Evolutionary conservation across 2,113 vertebrate genomes (phyloP), one percentile per base, ranked within the genome.

Genomic region (Phalacrocorax pelagicus): DNA sequence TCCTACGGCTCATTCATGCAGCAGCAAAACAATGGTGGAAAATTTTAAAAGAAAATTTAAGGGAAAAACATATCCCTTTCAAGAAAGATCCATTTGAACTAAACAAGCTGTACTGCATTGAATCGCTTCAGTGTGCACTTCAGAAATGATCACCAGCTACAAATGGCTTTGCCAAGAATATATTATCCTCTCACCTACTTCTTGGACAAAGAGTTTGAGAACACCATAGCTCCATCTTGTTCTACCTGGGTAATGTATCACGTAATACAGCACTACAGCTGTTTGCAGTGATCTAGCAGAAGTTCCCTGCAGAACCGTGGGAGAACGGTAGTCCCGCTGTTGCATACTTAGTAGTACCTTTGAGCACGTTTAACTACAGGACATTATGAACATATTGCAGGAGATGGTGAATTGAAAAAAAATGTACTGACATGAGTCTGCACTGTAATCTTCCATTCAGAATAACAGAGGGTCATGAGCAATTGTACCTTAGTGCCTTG

Each of bases 291-390:
- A 18, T 74, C 22, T 24, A 59, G 75, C n/a, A 69, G 67, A 65
- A 67, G 20, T 40, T 84, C 20, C 12, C 17, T 67, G 51, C 81
- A 67, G 77, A 89, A 63, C 12, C 10, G 23, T 67, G 18, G 23
- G 57, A 89, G 29, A 34, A 27, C 1, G 2, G 3, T 24, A 34
- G 29, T 84, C 15, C 12, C 0, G 4, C 1, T 27, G 29, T 40
- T 47, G 3, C 22, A 27, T 12, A 30, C 6, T 22, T 32, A 4
- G 14, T 40, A 78, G 29, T 7, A 57, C 11, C 27, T 81, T 13
- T 1, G 8, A 78, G 22, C 22, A 34, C 32, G 24, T 72, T 86
- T 84, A 74, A 52, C 18, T 42, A 26, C 0, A 3, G 47, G 22
- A 86, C 19, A 7, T 34, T 57, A 57, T 40, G 55, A 67, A 57